phyloP scores from a whole-genome alignment of 1,140 invertebrate genomes.

The Neotoxoptera formosana region DNA sequence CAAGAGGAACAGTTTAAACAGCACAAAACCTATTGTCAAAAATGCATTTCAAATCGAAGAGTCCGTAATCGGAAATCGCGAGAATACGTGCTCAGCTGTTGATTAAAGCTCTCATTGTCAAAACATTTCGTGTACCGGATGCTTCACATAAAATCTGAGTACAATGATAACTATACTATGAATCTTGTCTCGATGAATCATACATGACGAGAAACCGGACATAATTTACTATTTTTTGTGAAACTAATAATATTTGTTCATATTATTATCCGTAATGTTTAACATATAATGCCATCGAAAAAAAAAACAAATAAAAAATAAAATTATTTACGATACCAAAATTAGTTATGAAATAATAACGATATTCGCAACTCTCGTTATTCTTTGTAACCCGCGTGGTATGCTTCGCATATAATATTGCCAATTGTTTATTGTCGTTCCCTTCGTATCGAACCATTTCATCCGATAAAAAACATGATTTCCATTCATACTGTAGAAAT shows the following conservation, averaged over 20 bases:
- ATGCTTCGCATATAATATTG: neutral
- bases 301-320: neutral
- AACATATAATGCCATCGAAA: neutral
- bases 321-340: neutral
- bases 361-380: neutral
- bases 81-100: conserved; percentile 40
- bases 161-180: neutral
- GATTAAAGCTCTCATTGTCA: conserved; percentile 49
- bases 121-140: conserved; percentile 39
- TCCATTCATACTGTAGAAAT: neutral
- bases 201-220: neutral
- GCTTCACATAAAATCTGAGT: conserved; percentile 2
- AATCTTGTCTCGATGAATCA: conserved; percentile 31
- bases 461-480: neutral
- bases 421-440: neutral
- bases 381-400: neutral
- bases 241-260: neutral
- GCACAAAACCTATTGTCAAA: neutral
- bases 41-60: neutral
- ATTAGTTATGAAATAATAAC: neutral
- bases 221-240: neutral
- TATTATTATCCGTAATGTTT: neutral
- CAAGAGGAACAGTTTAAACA: neutral
- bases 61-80: conserved; percentile 18
- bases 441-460: neutral